Evolutionary conservation across 1,140 invertebrate species (phyloP).

Genomic region (Drosophila serrata): DNA sequence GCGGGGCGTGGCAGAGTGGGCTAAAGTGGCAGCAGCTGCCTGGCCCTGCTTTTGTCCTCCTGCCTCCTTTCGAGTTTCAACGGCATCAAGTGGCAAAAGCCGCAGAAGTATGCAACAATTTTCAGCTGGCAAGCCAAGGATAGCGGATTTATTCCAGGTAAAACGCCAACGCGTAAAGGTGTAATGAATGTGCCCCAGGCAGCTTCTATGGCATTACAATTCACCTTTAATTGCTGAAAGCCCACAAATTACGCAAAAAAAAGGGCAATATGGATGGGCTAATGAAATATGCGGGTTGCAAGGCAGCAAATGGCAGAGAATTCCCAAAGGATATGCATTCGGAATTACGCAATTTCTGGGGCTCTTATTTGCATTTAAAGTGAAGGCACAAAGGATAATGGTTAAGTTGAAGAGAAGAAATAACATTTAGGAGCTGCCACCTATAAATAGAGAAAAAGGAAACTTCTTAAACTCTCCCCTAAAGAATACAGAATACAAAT

Average conservation of each 20-base stretch:
- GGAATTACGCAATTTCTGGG: constrained; percentile 8
- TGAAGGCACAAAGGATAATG: constrained; percentile 14
- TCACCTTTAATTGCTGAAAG: constrained; percentile 67
- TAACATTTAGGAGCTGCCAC: neutral
- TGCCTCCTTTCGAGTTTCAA: constrained; percentile 3
- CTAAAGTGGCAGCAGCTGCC: constrained; percentile 67
- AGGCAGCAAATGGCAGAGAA: constrained; percentile 21
- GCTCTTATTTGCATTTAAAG: constrained; percentile 36
- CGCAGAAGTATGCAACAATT: constrained; percentile 74
- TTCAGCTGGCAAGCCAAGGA: constrained; percentile 24
- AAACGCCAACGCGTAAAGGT: constrained; percentile 35
- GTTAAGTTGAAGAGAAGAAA: neutral
- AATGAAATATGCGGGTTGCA: constrained; percentile 50
- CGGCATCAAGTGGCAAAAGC: constrained; percentile 64
- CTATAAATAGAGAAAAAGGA: neutral
- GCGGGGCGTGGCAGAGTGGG: constrained; percentile 43
- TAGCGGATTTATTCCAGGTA: constrained; percentile 23
- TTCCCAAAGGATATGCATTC: constrained; percentile 19
- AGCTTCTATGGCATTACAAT: constrained; percentile 56
- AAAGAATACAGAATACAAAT: neutral
- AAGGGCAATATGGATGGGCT: constrained; percentile 33
- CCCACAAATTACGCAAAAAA: constrained; percentile 62
- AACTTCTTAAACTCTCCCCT: neutral
- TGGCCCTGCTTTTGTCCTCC: constrained; percentile 6
- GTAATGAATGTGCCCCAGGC: constrained; percentile 42